Evolutionary conservation across 2,797 vertebrate genomes (phyloP), one percentile per base, ranked within the genome.

Genomic region (Strix occidentalis): DNA sequence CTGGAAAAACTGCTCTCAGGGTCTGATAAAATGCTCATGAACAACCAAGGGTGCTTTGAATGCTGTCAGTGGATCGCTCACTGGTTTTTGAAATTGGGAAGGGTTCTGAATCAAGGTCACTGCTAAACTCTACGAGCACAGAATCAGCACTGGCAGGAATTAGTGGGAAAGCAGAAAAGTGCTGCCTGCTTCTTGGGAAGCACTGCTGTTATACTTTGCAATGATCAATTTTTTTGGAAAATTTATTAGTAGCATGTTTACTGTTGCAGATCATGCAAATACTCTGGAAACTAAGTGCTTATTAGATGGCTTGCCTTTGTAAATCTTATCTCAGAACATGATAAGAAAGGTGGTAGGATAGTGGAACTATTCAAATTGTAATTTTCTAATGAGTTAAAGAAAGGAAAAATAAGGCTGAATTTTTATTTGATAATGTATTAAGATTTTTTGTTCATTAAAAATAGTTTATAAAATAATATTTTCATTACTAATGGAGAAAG

Each of bases 1-100:
- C 70, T 91, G 70, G 88, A 85, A 94, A 91, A 86, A 43, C 21
- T 87, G 63, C 43, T 76, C 71, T 71, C 35, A n/a, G 75, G 26
- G n/a, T 51, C 79, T 89, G 81, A 72, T 46, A 79, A 71, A 72
- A 84, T 79, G 56, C 28, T 75, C 33, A 26, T 1, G 11, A 92
- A 56, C 28, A 88, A 56, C 31, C 53, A 83, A 86, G 61, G 50
- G 48, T 65, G 50, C 50, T 81, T 78, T 76, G 54, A 84, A 50
- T 37, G 7, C 46, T 57, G 45, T n/a, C 84, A 63, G 33, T 54
- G 39, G 28, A 61, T 69, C 46, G 24, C 51, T 91, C 1, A 0
- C 28, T 84, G 33, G 7, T 51, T 78, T 88, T 71, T 72, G 43
- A 92, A 92, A 84, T 1, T 9, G 25, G 50, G 79, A 60, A 41